Evolutionary conservation across 2,113 vertebrate species (phyloP).

Genomic region (Eidolon helvum): DNA sequence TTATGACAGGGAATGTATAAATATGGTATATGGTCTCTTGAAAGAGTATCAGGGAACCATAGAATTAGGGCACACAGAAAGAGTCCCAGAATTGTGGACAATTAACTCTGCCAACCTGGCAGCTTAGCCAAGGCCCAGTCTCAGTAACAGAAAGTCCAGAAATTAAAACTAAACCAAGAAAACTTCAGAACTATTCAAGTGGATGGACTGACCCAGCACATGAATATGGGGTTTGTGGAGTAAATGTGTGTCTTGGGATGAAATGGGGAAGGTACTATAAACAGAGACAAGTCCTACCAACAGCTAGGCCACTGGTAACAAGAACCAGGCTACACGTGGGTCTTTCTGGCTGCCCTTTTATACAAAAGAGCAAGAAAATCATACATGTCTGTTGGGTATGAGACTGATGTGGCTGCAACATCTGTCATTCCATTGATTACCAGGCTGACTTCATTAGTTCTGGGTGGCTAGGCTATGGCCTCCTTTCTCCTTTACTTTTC

Average conservation of each 20-base stretch:
- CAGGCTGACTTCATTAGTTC: conserved; percentile 22
- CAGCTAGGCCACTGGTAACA: conserved; percentile 34
- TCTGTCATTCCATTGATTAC: conserved; percentile 16
- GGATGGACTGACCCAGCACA: not conserved
- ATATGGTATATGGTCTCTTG: not conserved
- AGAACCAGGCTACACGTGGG: conserved; percentile 23
- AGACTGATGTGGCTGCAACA: not conserved
- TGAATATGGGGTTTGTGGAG: not conserved
- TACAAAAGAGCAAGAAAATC: not conserved
- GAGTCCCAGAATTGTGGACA: not conserved
- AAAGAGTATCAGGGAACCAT: not conserved
- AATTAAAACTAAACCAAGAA: conserved; percentile 11
- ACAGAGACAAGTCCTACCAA: conserved; percentile 22
- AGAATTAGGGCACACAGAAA: not conserved
- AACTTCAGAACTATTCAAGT: not conserved
- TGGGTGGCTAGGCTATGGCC: not conserved
- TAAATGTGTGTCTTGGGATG: not conserved
- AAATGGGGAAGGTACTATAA: not conserved
- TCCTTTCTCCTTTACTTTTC: not conserved
- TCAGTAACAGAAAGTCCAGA: not conserved
- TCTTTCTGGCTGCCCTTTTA: conserved; percentile 7
- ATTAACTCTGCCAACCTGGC: not conserved
- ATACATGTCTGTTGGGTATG: not conserved
- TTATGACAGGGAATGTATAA: not conserved
- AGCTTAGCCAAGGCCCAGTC: not conserved